phyloP scores from a whole-genome alignment of 1,140 invertebrate species.

The Drosophila chauvacae region DNA sequence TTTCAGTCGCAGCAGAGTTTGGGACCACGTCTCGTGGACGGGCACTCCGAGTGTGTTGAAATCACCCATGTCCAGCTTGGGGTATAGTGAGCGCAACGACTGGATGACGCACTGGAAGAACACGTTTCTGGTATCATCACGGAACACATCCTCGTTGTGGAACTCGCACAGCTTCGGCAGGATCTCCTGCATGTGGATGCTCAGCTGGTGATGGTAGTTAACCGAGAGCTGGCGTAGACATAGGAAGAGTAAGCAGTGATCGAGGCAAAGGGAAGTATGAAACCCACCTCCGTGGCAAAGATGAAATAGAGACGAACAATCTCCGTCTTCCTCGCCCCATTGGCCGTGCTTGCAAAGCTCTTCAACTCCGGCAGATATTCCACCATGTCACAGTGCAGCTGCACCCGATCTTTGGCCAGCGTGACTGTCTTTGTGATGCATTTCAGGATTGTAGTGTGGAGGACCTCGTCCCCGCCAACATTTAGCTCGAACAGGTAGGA shows the following conservation, averaged over 20 bases:
- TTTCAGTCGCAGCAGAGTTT: constrained; percentile 59
- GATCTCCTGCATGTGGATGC: constrained; percentile 67
- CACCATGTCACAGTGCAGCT: constrained; percentile 58
- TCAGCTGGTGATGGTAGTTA: constrained; percentile 70
- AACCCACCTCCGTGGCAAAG: constrained; percentile 52
- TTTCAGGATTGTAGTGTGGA: constrained; percentile 48
- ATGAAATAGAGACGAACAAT: constrained; percentile 57
- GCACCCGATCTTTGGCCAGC: constrained; percentile 57
- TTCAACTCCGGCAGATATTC: constrained; percentile 54
- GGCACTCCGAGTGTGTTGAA: constrained; percentile 59
- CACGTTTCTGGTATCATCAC: constrained; percentile 52
- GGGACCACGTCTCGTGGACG: constrained; percentile 53
- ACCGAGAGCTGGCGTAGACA: constrained; percentile 49
- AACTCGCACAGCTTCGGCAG: constrained; percentile 66
- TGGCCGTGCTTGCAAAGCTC: constrained; percentile 17
- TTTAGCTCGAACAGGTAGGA: constrained; percentile 69
- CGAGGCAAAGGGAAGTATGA: background rate
- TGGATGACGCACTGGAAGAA: constrained; percentile 56
- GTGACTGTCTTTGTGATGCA: constrained; percentile 60
- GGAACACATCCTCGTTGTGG: constrained; percentile 54
- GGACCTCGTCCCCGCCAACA: constrained; percentile 37
- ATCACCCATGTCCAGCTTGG: constrained; percentile 45
- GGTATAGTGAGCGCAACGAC: constrained; percentile 64
- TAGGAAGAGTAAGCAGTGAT: background rate
- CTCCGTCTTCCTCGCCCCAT: constrained; percentile 39